phyloP scores from a whole-genome alignment of 2,113 vertebrate species.

The Coturnix japonica region DNA sequence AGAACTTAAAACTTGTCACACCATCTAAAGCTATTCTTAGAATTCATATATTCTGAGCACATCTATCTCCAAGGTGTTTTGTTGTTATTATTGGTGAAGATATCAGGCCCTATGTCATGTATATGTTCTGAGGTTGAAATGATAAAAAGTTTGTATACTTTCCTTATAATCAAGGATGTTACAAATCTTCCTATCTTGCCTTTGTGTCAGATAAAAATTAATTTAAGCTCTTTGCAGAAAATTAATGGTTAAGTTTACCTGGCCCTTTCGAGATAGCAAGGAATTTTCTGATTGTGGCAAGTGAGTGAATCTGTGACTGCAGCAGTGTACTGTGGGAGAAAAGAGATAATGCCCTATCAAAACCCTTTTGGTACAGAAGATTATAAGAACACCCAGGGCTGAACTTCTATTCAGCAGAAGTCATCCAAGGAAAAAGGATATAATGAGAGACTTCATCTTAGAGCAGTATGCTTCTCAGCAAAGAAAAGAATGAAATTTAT shows the following conservation, averaged over 20 bases:
- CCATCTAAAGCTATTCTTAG: not conserved
- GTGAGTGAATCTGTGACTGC: not conserved
- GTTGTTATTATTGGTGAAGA: not conserved
- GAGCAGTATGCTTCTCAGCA: constrained; percentile 10
- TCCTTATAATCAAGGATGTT: not conserved
- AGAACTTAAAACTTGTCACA: not conserved
- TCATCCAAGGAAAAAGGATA: not conserved
- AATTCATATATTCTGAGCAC: not conserved
- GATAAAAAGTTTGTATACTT: not conserved
- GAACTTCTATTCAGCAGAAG: constrained; percentile 47
- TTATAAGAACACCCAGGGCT: constrained; percentile 37
- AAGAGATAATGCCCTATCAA: constrained; percentile 34
- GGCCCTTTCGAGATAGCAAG: not conserved
- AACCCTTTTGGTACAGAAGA: constrained; percentile 4
- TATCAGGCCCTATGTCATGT: not conserved
- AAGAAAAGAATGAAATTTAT: constrained; percentile 46
- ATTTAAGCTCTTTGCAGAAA: not conserved
- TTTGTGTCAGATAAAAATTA: not conserved
- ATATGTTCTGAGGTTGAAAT: not conserved
- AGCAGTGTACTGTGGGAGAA: not conserved
- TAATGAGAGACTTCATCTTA: constrained; percentile 43
- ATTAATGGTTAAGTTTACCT: not conserved
- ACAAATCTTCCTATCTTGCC: not conserved
- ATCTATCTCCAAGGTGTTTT: not conserved
- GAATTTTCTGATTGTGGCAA: not conserved